Conservation (phyloP, 2,797 vertebrate species). For the Zalophus californianus region DNA sequence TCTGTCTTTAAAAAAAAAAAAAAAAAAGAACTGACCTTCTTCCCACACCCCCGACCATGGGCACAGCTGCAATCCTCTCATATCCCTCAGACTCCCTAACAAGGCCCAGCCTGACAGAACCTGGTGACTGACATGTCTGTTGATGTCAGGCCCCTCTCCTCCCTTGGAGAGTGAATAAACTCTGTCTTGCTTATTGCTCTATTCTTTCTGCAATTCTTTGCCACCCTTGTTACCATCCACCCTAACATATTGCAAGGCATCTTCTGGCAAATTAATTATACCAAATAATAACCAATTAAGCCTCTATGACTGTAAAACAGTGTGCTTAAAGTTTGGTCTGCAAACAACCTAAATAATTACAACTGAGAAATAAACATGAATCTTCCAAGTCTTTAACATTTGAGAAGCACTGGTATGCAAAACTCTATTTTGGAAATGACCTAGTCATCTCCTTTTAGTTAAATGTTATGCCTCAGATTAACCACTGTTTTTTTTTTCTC, state of each 20-base stretch:
- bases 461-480: background rate
- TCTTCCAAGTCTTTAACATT: background rate
- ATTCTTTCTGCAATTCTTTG: background rate
- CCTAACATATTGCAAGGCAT: background rate
- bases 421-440: background rate
- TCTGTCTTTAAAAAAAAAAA: too few relatives aligned
- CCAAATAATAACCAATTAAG: background rate
- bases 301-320: background rate
- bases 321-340: background rate
- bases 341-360: background rate
- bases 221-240: background rate
- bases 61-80: background rate
- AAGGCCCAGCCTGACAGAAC: background rate
- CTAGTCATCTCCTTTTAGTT: background rate
- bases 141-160: background rate
- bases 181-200: background rate
- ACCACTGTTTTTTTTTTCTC: background rate
- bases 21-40: background rate
- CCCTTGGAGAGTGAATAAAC: background rate
- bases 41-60: background rate
- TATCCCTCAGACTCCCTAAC: background rate
- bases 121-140: background rate
- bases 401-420: background rate
- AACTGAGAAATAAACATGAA: background rate
- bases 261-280: background rate